Percentiles rank a stretch among this genome's conserved stretches.
Evolutionary conservation across 2,113 vertebrate genomes (phyloP).

Genomic region (Nicator chloris): DNA sequence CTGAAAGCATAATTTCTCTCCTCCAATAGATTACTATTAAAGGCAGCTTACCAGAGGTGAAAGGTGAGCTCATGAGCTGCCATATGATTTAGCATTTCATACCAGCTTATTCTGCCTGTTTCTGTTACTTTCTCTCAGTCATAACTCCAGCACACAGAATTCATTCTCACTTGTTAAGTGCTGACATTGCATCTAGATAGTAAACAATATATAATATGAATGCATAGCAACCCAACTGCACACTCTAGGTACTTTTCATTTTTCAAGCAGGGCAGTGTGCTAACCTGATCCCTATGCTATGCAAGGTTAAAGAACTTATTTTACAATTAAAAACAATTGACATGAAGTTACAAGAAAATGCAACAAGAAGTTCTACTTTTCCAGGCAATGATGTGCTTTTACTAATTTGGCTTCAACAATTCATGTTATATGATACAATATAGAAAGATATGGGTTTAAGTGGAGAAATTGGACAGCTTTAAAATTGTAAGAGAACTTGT

Average conservation of each 20-base stretch:
- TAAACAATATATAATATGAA: conserved; percentile 12
- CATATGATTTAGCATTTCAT: conserved; percentile 57
- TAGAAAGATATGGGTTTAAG: neutral
- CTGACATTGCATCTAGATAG: conserved; percentile 10
- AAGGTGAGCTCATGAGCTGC: conserved; percentile 45
- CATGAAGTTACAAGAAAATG: neutral
- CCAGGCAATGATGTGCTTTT: neutral
- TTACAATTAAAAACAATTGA: neutral
- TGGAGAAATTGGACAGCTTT: neutral
- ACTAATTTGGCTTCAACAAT: neutral
- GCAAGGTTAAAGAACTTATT: neutral
- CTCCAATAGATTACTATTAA: conserved; percentile 38
- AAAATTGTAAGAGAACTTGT: neutral
- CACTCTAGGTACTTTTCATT: neutral
- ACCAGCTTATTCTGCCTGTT: conserved; percentile 28
- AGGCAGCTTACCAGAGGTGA: conserved; percentile 26
- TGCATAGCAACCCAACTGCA: neutral
- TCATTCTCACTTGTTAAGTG: neutral
- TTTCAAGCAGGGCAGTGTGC: neutral
- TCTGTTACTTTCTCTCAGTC: conserved; percentile 19
- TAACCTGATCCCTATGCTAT: neutral
- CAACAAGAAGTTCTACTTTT: neutral
- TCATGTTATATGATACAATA: neutral
- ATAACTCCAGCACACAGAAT: neutral
- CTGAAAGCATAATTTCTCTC: neutral